These are phyloP conservation scores for Acipenser transmontanus DNA, from an alignment of 2,797 vertebrate species.

Conservation along the genomic window DNA sequence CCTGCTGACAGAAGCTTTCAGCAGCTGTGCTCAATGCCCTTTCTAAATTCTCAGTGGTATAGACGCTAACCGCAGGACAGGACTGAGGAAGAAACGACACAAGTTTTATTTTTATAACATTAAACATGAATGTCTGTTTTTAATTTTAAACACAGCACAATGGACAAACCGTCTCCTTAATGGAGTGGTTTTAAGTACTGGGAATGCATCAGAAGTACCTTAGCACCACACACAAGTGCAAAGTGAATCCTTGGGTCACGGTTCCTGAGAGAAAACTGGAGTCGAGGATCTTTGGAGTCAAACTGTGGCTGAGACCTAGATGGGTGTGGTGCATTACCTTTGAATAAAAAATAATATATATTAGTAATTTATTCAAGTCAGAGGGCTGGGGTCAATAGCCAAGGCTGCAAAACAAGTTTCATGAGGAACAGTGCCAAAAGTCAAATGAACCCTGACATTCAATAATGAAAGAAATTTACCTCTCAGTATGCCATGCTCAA, in stretches of 20 bases:
- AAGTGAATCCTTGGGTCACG: not conserved
- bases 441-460: no score
- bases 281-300: not conserved
- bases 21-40: conserved; percentile 1
- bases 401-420: no score
- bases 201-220: not conserved
- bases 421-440: no score
- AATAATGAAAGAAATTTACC: no score
- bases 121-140: no score
- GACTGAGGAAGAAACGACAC: not conserved
- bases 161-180: no score
- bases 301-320: not conserved
- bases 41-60: not conserved
- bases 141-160: no score
- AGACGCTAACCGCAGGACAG: not conserved
- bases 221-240: not conserved
- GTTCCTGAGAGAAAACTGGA: not conserved
- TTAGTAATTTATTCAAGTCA: no score
- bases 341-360: not conserved
- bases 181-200: no score
- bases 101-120: no score
- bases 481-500: not conserved
- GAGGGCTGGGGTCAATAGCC: no score
- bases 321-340: not conserved
- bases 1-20: conserved; percentile 9